phyloP scores from a whole-genome alignment of 1,140 invertebrate species.

The Meteorus sp. region DNA sequence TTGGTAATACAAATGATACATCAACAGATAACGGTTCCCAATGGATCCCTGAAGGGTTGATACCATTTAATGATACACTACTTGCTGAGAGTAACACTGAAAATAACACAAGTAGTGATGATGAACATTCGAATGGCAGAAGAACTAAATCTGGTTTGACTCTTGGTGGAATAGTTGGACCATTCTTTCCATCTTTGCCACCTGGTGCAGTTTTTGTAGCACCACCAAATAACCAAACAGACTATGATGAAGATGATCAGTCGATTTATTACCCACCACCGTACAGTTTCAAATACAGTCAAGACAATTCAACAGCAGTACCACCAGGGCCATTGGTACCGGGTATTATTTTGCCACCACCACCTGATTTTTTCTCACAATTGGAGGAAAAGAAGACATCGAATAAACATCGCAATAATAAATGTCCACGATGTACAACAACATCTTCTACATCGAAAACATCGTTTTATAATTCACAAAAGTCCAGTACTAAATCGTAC shows the following conservation, averaged over 20 bases:
- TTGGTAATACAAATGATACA: slow-evolving; percentile 66
- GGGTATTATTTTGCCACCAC: slow-evolving; percentile 83
- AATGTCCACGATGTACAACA: slow-evolving; percentile 45
- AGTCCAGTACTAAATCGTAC: slow-evolving; percentile 48
- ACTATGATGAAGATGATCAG: slow-evolving; percentile 82
- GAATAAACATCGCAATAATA: slow-evolving; percentile 36
- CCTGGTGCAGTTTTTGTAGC: slow-evolving; percentile 72
- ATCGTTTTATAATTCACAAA: slow-evolving; percentile 1
- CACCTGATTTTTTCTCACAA: slow-evolving; percentile 79
- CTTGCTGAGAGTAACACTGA: slow-evolving; percentile 57
- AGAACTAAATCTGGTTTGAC: slow-evolving; percentile 26
- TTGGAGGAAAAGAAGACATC: slow-evolving; percentile 57
- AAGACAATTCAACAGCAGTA: slow-evolving; percentile 75
- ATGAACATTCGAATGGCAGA: slow-evolving; percentile 27
- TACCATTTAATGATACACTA: slow-evolving; percentile 47
- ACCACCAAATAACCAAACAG: slow-evolving; percentile 70
- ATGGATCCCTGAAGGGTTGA: slow-evolving; percentile 43
- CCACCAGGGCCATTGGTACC: slow-evolving; percentile 84
- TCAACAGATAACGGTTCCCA: slow-evolving; percentile 33
- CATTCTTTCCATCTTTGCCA: slow-evolving; percentile 66
- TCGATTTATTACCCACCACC: slow-evolving; percentile 87
- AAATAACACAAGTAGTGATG: slow-evolving; percentile 22
- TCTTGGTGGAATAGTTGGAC: slow-evolving; percentile 52
- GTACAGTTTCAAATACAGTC: slow-evolving; percentile 82
- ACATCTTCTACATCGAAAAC: slow-evolving; percentile 50